Percentiles rank a stretch among this genome's conserved stretches.
These are phyloP conservation scores for Stomatorhinus ivindoensis DNA, from an alignment of 2,113 vertebrate genomes.

Conservation along the genomic window DNA sequence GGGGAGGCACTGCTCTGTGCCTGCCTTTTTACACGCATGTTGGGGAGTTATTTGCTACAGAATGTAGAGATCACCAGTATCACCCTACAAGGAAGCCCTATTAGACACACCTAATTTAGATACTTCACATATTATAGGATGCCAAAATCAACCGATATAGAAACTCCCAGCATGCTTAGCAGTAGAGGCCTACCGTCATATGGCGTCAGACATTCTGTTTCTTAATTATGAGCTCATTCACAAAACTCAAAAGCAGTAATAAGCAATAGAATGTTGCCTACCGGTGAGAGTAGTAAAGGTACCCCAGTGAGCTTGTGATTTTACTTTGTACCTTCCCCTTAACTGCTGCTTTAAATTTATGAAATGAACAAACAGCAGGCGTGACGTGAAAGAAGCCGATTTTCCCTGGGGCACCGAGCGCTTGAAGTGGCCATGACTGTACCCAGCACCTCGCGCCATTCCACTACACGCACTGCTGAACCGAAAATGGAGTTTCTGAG, in stretches of 20 bases:
- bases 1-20: too few species aligned
- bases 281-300: neutral
- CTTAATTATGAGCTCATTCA: slow-evolving; percentile 58
- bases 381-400: neutral
- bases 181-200: neutral
- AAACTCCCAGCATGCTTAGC: neutral
- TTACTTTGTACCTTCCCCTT: neutral
- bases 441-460: slow-evolving; percentile 17
- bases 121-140: neutral
- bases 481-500: slow-evolving; percentile 47
- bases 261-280: neutral
- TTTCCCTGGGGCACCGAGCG: slow-evolving; percentile 14
- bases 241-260: slow-evolving; percentile 46
- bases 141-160: neutral
- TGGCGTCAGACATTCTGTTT: neutral
- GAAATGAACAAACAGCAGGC: neutral
- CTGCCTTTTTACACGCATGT: neutral
- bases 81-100: neutral
- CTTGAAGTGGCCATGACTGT: slow-evolving; percentile 40
- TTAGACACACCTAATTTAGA: neutral
- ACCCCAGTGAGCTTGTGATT: neutral
- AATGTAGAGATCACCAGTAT: neutral
- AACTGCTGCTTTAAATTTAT: neutral
- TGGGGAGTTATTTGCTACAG: neutral
- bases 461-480: slow-evolving; percentile 26